Conservation (phyloP, 2,113 vertebrate genomes). For the Psettodes erumei region DNA sequence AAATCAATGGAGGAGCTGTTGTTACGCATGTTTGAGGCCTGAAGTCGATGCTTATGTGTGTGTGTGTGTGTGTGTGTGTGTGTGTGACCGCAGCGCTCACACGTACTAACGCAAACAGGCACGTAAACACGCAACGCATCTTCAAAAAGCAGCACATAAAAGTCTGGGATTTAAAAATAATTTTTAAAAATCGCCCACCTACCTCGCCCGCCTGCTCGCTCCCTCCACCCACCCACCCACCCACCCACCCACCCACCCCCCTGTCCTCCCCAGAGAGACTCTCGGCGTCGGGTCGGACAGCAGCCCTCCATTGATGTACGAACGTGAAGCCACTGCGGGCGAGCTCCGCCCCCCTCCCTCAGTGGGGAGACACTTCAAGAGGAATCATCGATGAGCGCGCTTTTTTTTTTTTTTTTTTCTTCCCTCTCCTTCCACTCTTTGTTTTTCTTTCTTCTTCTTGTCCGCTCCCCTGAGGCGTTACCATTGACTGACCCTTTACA, state of each 20-base stretch:
- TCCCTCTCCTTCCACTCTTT: conserved; percentile 33
- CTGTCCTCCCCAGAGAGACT: conserved; percentile 39
- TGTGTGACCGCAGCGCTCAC: neutral
- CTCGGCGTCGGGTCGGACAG: conserved; percentile 50
- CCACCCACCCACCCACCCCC: conserved; percentile 9
- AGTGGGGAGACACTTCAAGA: conserved; percentile 68
- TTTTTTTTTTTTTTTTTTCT: conserved; percentile 49
- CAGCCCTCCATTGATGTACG: conserved; percentile 61
- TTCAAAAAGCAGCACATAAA: conserved; percentile 19
- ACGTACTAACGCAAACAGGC: neutral
- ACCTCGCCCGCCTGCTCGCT: neutral
- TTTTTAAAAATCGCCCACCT: conserved; percentile 31
- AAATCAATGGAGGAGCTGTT: conserved; percentile 22
- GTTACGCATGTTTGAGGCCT: conserved; percentile 4
- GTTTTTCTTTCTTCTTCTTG: conserved; percentile 57
- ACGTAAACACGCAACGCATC: neutral
- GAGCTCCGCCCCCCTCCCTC: conserved; percentile 64
- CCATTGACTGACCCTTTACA: conserved; percentile 53
- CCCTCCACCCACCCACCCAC: conserved; percentile 13
- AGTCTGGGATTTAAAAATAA: neutral
- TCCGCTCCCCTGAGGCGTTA: conserved; percentile 58
- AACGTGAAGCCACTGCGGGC: conserved; percentile 51
- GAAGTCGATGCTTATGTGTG: neutral
- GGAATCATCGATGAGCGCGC: conserved; percentile 64
- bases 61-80: neutral